Evolutionary conservation across 2,797 vertebrate genomes (phyloP), one percentile per base, ranked within the genome.

Genomic region (Phoeniculus purpureus): DNA sequence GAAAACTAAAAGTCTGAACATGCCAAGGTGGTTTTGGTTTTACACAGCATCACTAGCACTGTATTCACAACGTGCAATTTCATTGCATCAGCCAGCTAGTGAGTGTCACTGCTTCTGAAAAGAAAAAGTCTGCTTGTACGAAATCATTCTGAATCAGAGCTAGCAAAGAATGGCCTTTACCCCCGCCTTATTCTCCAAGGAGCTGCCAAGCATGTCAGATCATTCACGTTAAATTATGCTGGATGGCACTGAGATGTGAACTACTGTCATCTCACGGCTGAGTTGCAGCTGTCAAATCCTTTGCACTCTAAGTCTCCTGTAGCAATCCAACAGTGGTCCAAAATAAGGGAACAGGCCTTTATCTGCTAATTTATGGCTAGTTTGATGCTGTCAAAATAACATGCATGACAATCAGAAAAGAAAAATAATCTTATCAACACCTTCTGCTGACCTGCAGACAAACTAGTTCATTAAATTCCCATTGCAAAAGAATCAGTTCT

Each of bases 181-280:
- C 60, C 72, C 76, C 32, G 58, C 34, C 47, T 48, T 47, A 37
- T 9, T 90, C 77, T 87, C 78, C 52, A 87, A 84, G 93, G 81
- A 92, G 83, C 86, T 96, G 94, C 88, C 72, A 95, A 96, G 84
- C 20, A 25, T 87, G 88, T 88, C 76, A 89, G 72, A 92, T 90
- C 60, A 85, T 85, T 96, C 96, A 80, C 65, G 82, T 90, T 94
- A 95, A 96, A 96, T 96, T 96, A 93, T 67, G 79, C 87, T 88
- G 77, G 82, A 94, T 86, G 60, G 71, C 91, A 87, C 4, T 85
- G 77, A 95, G 91, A 88, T 83, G 67, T 91, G 79, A 71, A 74
- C 43, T 51, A 23, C 89, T 90, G 88, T 95, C 86, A 90, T 92
- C 80, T 94, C 89, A 93, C 1, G 10, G 65, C 62, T 71, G 65